Percentiles rank a stretch among this genome's conserved stretches.
Conservation (phyloP, 1,140 invertebrate species). For the Druon quercuslanigerum region DNA sequence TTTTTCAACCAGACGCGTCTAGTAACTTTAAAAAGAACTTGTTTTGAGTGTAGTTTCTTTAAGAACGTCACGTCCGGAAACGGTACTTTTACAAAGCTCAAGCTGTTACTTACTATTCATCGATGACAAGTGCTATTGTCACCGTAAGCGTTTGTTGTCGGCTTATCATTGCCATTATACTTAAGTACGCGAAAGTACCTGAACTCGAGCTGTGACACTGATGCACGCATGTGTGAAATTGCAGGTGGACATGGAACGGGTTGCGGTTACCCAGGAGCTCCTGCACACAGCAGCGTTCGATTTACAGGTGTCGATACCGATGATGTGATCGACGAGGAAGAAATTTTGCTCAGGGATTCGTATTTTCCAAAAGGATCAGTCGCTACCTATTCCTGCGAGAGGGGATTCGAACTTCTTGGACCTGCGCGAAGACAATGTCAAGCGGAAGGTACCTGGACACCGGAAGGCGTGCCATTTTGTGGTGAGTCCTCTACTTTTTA, state of each 20-base stretch:
- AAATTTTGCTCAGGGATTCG: slow-evolving; percentile 76
- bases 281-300: slow-evolving; percentile 88
- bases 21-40: too few relatives aligned
- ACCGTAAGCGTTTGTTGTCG: too few relatives aligned
- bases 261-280: slow-evolving; percentile 94
- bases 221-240: slow-evolving; percentile 32
- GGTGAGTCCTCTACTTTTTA: slow-evolving; percentile 81
- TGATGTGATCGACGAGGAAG: slow-evolving; percentile 71
- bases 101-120: slow-evolving; percentile 15
- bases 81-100: not conserved
- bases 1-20: too few relatives aligned
- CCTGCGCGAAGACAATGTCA: slow-evolving; percentile 87
- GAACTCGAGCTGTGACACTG: too few relatives aligned
- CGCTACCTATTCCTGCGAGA: slow-evolving; percentile 91
- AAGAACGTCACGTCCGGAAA: not conserved
- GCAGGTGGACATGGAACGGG: slow-evolving; percentile 59
- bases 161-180: too few relatives aligned
- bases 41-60: too few relatives aligned
- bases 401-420: slow-evolving; percentile 93
- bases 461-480: slow-evolving; percentile 94
- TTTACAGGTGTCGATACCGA: slow-evolving; percentile 78
- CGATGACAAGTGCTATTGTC: not conserved
- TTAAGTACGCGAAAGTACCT: too few relatives aligned
- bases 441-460: slow-evolving; percentile 87
- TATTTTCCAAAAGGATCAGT: slow-evolving; percentile 81